Percentiles rank a stretch among this genome's conserved stretches.
phyloP scores from a whole-genome alignment of 2,797 vertebrate genomes.

The Oceanodroma leucorhoa region DNA sequence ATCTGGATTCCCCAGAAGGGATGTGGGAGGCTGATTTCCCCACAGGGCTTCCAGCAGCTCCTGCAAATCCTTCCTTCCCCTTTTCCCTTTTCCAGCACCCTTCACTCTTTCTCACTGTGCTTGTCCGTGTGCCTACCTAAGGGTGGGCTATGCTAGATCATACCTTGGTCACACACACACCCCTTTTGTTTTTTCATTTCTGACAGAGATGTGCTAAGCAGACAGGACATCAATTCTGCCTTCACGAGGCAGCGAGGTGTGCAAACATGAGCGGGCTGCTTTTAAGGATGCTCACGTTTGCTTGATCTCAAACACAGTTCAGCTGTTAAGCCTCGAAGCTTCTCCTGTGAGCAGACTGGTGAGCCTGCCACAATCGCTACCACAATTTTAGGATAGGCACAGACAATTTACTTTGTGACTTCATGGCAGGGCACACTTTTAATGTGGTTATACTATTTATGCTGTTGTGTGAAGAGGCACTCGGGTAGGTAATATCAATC shows the following conservation, averaged over 20 bases:
- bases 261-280: rapidly evolving
- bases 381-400: not conserved
- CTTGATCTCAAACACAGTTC: rapidly evolving
- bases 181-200: not conserved
- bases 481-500: rapidly evolving
- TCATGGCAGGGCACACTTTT: not conserved
- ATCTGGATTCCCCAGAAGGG: not conserved
- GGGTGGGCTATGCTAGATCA: rapidly evolving
- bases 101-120: not conserved
- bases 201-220: not conserved
- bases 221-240: rapidly evolving
- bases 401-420: not conserved
- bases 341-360: not conserved
- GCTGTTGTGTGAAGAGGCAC: not conserved
- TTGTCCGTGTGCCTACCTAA: rapidly evolving
- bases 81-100: not conserved
- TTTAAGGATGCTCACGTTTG: not conserved
- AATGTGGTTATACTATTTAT: not conserved
- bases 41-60: not conserved
- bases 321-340: not conserved
- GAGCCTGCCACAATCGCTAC: not conserved
- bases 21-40: slow-evolving; percentile 8
- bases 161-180: not conserved
- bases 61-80: not conserved
- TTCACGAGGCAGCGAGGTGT: rapidly evolving